Percentiles rank a stretch among this genome's conserved stretches.
These are phyloP conservation scores for Halcyon malimbica DNA, from an alignment of 2,113 vertebrate species.

Conservation along the genomic window DNA sequence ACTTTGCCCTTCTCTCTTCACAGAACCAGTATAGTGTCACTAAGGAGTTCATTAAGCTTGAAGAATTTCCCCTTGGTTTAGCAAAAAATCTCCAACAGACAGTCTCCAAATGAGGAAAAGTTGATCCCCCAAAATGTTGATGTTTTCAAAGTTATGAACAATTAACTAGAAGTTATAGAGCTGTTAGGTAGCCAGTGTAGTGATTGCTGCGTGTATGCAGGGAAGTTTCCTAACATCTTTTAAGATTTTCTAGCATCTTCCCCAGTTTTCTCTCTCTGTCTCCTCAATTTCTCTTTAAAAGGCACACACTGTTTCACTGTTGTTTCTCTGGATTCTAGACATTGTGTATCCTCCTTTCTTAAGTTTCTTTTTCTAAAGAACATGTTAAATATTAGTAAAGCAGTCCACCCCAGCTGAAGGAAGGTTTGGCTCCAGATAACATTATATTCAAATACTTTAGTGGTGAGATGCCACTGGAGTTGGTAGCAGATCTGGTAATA, in stretches of 20 bases:
- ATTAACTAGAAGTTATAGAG: neutral
- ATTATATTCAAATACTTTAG: neutral
- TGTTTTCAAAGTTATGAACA: neutral
- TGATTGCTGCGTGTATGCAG: neutral
- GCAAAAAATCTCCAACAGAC: neutral
- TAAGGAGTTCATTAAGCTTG: conserved; percentile 1
- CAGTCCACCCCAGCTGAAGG: neutral
- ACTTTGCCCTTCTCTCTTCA: neutral
- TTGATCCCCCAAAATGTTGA: neutral
- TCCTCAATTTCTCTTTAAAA: neutral
- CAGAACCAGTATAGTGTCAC: neutral
- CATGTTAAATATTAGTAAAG: neutral
- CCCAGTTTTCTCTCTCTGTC: neutral
- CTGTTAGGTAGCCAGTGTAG: neutral
- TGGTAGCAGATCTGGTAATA: neutral
- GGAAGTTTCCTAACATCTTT: neutral
- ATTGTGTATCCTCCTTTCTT: neutral
- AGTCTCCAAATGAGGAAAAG: neutral
- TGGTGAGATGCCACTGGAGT: neutral
- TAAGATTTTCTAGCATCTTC: neutral
- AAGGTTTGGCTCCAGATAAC: neutral
- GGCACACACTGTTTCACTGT: neutral
- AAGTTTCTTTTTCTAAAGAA: neutral
- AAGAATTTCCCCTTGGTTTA: neutral
- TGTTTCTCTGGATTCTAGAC: neutral